Evolutionary conservation across 2,797 vertebrate genomes (phyloP).

Genomic region (Ctenopoma kingsleyae): DNA sequence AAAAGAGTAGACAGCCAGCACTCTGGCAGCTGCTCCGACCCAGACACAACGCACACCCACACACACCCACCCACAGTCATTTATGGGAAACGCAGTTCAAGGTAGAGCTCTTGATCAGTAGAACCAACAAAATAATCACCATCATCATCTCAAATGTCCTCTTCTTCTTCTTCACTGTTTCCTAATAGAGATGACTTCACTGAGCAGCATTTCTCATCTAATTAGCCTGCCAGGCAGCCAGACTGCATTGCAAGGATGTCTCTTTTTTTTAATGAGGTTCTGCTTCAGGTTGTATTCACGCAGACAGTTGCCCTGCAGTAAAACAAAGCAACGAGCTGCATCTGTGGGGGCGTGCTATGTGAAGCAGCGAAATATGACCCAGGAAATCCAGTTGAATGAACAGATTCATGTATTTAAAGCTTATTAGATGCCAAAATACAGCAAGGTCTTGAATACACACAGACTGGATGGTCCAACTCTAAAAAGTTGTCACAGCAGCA

Average conservation of each 20-base stretch:
- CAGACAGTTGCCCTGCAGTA: background rate
- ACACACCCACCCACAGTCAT: background rate
- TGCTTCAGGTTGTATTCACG: background rate
- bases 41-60: slow-evolving; percentile 6
- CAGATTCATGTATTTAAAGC: too few species aligned
- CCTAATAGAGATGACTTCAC: slow-evolving; percentile 1
- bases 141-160: slow-evolving; percentile 1
- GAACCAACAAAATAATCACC: slow-evolving; percentile 11
- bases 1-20: slow-evolving; percentile 50
- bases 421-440: too few species aligned
- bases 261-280: background rate
- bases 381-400: too few species aligned
- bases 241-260: background rate
- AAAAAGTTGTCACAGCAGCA: background rate
- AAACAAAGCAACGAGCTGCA: background rate
- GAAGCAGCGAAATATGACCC: background rate
- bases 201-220: background rate
- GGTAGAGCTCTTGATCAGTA: background rate
- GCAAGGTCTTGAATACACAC: too few species aligned
- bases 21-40: slow-evolving; percentile 63
- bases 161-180: background rate
- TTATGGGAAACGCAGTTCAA: background rate
- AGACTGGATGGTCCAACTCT: background rate
- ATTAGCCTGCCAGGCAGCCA: background rate
- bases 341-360: background rate